A percentile compares a stretch with the other conserved stretches of the same genome.
Conservation (phyloP, 92 coral and sea anemone genomes). For the Palythoa grandis region DNA sequence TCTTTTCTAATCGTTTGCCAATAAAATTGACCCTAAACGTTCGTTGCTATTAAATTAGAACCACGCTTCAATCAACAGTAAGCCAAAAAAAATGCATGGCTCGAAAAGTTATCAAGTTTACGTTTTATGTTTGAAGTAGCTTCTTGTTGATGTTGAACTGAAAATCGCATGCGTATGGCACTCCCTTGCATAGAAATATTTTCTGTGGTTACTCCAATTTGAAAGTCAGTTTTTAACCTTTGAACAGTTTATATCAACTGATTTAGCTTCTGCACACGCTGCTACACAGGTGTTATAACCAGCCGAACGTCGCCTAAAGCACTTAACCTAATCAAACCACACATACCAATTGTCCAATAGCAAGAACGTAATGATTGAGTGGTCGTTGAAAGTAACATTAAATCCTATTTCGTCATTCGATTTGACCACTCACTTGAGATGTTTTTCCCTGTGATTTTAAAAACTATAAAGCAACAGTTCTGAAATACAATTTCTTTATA, state of each 20-base stretch:
- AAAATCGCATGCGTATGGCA: neutral
- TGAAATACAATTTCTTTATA: too few relatives aligned
- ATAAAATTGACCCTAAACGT: neutral
- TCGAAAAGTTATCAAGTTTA: slow-evolving; percentile 22
- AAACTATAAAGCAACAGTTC: too few relatives aligned
- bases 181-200: neutral
- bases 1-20: neutral
- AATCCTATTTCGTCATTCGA: too few relatives aligned
- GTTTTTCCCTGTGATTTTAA: too few relatives aligned
- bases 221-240: neutral
- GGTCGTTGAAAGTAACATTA: too few relatives aligned
- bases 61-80: slow-evolving; percentile 5
- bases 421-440: too few relatives aligned
- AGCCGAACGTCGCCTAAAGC: too few relatives aligned
- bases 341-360: too few relatives aligned
- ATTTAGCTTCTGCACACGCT: neutral
- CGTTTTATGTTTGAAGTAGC: neutral
- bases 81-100: neutral
- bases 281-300: neutral
- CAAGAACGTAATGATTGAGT: too few relatives aligned
- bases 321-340: too few relatives aligned
- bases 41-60: neutral
- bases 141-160: neutral
- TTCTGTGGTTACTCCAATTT: neutral
- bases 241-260: neutral